Conservation (phyloP, 2,113 vertebrate species). For the Esox niger region DNA sequence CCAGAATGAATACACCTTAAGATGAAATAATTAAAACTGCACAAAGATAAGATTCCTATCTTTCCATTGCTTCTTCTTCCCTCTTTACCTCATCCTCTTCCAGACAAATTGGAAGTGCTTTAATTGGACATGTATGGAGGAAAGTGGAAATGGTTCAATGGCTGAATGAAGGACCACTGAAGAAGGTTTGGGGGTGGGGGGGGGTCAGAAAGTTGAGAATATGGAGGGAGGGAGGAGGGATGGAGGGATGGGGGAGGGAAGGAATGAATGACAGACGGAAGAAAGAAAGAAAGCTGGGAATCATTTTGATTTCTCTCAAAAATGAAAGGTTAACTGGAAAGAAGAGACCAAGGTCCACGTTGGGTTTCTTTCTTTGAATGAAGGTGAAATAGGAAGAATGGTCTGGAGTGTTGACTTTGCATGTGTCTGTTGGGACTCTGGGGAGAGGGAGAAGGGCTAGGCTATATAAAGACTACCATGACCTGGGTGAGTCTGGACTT, state of each 20-base stretch:
- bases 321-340: too few relatives aligned
- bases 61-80: too few relatives aligned
- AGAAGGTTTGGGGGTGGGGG: too few relatives aligned
- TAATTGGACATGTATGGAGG: slow-evolving; percentile 21
- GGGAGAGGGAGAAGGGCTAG: slow-evolving; percentile 33
- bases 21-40: slow-evolving; percentile 74
- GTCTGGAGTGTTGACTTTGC: slow-evolving; percentile 63
- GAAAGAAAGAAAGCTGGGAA: slow-evolving; percentile 13
- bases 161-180: not conserved
- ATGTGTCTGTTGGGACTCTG: slow-evolving; percentile 50
- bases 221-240: not conserved
- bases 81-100: slow-evolving; percentile 35
- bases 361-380: too few relatives aligned
- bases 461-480: slow-evolving; percentile 70
- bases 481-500: slow-evolving; percentile 29
- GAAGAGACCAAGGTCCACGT: too few relatives aligned
- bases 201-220: too few relatives aligned
- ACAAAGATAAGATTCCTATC: slow-evolving; percentile 74
- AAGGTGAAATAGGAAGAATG: too few relatives aligned
- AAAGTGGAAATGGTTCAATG: not conserved
- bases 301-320: too few relatives aligned
- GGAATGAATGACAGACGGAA: not conserved
- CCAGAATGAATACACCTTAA: slow-evolving; percentile 60
- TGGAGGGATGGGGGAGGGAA: not conserved
- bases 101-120: slow-evolving; percentile 55